Conservation (phyloP, 64 coral and sea anemone genomes). For the Dendrophyllia cribrosa region DNA sequence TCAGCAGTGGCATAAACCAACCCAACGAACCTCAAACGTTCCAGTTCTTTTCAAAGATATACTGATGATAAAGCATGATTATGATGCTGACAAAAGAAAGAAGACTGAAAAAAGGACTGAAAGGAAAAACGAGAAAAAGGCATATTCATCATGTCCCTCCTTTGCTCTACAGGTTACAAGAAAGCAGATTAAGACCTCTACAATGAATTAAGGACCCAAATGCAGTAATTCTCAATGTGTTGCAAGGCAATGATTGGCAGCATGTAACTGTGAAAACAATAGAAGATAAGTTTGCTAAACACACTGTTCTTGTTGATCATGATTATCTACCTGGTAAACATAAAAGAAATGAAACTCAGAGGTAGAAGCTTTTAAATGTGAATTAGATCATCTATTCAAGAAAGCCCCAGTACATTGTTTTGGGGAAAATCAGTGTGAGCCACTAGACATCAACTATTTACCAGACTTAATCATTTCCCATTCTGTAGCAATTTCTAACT, state of each 20-base stretch:
- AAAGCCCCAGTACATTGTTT: too few relatives aligned
- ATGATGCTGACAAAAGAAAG: slow-evolving; percentile 41
- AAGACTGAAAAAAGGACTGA: slow-evolving; percentile 9
- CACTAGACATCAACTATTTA: slow-evolving; percentile 25
- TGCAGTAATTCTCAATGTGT: background rate
- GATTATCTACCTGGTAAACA: slow-evolving; percentile 42
- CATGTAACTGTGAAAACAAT: slow-evolving; percentile 10
- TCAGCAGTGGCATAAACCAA: slow-evolving; percentile 58
- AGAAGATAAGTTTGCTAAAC: slow-evolving; percentile 23
- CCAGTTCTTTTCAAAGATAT: background rate
- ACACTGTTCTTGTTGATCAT: slow-evolving; percentile 46
- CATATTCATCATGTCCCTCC: slow-evolving; percentile 3
- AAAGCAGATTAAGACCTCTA: slow-evolving; percentile 51
- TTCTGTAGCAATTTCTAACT: slow-evolving; percentile 27
- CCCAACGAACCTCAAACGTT: background rate
- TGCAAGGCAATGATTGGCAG: too few relatives aligned
- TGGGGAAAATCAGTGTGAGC: slow-evolving; percentile 29
- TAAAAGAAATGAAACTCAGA: too few relatives aligned
- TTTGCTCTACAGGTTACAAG: slow-evolving; percentile 37
- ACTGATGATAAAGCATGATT: slow-evolving; percentile 52
- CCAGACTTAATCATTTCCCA: slow-evolving; percentile 22
- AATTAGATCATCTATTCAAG: slow-evolving; percentile 3
- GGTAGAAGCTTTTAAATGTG: background rate
- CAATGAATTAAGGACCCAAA: slow-evolving; percentile 42
- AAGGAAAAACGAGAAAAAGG: slow-evolving; percentile 26